Base-by-base conservation (phyloP, 2,888 invertebrate species). In the Cheilosia vernalis region DNA sequence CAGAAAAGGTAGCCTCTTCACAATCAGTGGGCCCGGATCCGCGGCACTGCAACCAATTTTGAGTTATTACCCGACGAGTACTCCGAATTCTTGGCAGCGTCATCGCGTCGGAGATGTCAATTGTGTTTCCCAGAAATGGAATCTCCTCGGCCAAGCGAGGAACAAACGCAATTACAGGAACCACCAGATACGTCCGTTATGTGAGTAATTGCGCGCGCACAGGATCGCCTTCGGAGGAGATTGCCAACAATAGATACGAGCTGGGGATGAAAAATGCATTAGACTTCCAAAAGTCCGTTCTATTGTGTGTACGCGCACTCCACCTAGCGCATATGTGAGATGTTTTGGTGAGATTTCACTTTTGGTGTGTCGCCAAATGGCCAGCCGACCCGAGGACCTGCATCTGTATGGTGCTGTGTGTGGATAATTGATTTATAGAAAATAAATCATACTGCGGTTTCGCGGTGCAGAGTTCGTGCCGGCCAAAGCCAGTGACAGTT, bases 351-450 rank as follows among this genome's bases (percentile, higher is more conserved):
- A 51, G 67, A 79, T 67, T 70, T 10, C 10, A 53, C n/a, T 27
- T 24, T 33, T 56, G 55, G 56, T 64, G 42, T 64, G 58, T 64
- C 40, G 17, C 56, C 72, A 47, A 58, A 21, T 40, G 72, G 42
- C 10, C 21, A 17, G 24, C 53, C 30, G 21, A 49, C 42, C 13
- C 37, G 37, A 17, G 44, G 47, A 24, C 47, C 47, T n/a, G 30
- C 13, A 24, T 19, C 37, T 13, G 13, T 37, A 37, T 1, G 2
- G 3, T 10, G 2, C 33, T 15, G 40, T 30, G 13, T 40, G 44
- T 19, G 61, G 44, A 37, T 79, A 87, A 88, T 88, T 87, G 87
- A 88, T 87, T 88, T 87, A 88, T 87, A 87, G 83, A 87, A 87
- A 87, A 87, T 87, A 87, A 87, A 87, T 87, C 87, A 83, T 84